Conservation (phyloP, 2,888 invertebrate species). For the Gortyna flavago region DNA sequence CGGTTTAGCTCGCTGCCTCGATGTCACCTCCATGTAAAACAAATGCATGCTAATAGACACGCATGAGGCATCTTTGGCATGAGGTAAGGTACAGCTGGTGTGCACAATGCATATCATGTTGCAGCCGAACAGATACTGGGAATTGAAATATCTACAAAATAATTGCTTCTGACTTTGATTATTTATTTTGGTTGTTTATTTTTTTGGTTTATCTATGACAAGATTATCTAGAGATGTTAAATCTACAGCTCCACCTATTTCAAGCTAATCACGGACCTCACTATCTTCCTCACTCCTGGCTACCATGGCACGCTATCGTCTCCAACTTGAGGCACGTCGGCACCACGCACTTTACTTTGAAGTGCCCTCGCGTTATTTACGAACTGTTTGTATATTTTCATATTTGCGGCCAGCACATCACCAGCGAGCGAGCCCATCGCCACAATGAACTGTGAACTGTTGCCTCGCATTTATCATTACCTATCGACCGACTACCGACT, state of each 20-base stretch:
- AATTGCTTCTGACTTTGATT: too few species aligned
- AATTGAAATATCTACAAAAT: background rate
- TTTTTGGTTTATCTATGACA: too few species aligned
- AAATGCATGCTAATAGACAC: background rate
- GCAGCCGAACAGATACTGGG: background rate
- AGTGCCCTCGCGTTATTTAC: conserved; percentile 87
- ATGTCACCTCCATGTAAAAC: background rate
- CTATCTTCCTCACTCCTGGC: background rate
- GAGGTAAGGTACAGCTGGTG: background rate
- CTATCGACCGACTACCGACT: conserved; percentile 42
- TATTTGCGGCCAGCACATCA: conserved; percentile 83
- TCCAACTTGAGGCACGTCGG: conserved; percentile 57
- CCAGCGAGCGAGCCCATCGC: conserved; percentile 74
- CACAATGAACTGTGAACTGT: conserved; percentile 78
- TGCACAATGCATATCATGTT: background rate
- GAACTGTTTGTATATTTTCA: conserved; percentile 88
- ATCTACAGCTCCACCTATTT: background rate
- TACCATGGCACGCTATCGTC: conserved; percentile 39
- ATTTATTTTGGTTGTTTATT: too few species aligned
- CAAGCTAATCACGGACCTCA: too few species aligned
- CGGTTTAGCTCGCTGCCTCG: background rate
- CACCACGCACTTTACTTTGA: conserved; percentile 82
- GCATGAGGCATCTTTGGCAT: too few species aligned
- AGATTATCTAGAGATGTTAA: background rate
- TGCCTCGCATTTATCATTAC: conserved; percentile 75